These are phyloP conservation scores for Beroe ovata DNA, from an alignment of 37 sponge, comb jelly and placozoan genomes.

Conservation along the genomic window DNA sequence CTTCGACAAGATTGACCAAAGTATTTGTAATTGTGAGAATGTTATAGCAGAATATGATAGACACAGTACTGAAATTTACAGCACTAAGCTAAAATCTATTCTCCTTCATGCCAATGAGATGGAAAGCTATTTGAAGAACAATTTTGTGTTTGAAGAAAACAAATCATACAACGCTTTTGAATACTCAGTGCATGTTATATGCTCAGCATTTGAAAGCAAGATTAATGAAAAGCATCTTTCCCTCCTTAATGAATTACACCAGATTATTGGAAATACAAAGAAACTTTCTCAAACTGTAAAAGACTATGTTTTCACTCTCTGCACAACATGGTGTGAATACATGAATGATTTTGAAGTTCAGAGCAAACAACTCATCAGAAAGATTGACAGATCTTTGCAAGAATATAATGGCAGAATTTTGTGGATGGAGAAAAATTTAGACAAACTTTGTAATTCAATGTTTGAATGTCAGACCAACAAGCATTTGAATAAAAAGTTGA, in stretches of 20 bases:
- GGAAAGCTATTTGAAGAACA: not conserved
- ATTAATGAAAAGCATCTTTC: not conserved
- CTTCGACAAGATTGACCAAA: constrained; percentile 3
- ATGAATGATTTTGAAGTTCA: not conserved
- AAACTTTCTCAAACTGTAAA: not conserved
- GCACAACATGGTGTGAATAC: not conserved
- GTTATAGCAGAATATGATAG: not conserved
- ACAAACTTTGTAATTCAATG: not conserved
- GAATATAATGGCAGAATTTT: not conserved
- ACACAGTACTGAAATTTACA: not conserved
- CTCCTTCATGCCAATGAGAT: not conserved
- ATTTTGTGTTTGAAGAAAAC: constrained; percentile 46
- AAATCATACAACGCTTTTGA: not conserved
- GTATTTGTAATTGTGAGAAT: not conserved
- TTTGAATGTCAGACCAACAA: not conserved
- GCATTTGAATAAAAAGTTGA: not conserved
- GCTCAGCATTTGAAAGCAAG: not conserved
- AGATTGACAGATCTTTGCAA: not conserved
- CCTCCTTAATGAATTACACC: not conserved
- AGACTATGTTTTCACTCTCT: not conserved
- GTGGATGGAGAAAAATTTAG: not conserved
- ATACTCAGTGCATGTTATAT: constrained; percentile 2
- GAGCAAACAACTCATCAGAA: not conserved
- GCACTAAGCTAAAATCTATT: not conserved
- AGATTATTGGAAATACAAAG: not conserved